Conservation (phyloP, 2,888 invertebrate species). For the Amphipyra tragopoginis region DNA sequence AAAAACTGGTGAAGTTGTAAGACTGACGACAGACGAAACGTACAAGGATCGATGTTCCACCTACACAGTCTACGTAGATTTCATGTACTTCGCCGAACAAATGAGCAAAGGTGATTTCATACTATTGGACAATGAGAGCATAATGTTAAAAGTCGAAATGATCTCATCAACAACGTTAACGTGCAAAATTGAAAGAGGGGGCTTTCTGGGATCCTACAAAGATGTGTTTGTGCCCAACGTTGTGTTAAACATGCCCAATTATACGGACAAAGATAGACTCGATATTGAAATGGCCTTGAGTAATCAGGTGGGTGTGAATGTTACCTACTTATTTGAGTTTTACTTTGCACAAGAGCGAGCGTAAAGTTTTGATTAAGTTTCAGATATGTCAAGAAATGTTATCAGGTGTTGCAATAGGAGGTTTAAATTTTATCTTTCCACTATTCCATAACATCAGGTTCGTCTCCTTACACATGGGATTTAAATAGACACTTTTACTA, state of each 20-base stretch:
- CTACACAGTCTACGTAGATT: slow-evolving; percentile 89
- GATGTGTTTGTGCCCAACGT: slow-evolving; percentile 84
- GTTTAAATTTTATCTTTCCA: too few relatives aligned
- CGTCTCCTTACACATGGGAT: too few relatives aligned
- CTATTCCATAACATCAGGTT: too few relatives aligned
- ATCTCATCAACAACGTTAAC: slow-evolving; percentile 81
- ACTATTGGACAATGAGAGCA: slow-evolving; percentile 92
- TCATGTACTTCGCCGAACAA: slow-evolving; percentile 85
- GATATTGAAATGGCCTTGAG: slow-evolving; percentile 78
- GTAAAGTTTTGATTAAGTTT: too few relatives aligned
- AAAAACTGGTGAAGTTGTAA: slow-evolving; percentile 81
- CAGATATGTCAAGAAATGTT: too few relatives aligned
- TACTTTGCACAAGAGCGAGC: neutral
- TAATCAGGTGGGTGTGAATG: slow-evolving; percentile 72
- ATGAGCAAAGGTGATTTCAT: slow-evolving; percentile 85
- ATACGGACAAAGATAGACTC: slow-evolving; percentile 76
- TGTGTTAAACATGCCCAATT: slow-evolving; percentile 79
- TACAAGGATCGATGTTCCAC: slow-evolving; percentile 89
- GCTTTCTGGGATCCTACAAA: slow-evolving; percentile 78
- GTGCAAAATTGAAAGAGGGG: slow-evolving; percentile 82
- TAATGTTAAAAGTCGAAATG: slow-evolving; percentile 92
- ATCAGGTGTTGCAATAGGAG: too few relatives aligned
- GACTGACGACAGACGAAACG: slow-evolving; percentile 88
- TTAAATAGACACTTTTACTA: too few relatives aligned
- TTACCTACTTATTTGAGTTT: neutral